Base-by-base conservation (phyloP, 1,140 invertebrate species). In the Plodia interpunctella region DNA sequence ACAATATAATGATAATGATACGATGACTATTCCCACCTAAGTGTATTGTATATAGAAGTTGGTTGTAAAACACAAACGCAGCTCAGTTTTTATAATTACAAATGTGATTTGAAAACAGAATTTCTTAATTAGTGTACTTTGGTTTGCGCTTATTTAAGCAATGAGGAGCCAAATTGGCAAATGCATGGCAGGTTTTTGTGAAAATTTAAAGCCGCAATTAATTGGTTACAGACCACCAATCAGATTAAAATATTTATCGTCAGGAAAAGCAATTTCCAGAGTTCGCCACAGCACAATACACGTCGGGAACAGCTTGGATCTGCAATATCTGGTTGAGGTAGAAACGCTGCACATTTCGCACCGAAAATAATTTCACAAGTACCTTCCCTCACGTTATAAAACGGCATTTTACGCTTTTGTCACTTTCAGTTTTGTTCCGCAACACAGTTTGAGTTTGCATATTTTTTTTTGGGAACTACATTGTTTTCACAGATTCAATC, bases 191-290 rank as follows among this genome's bases (percentile, higher is more conserved):
- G 15, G 66, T 66, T 61, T 66, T 70, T 38, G 54, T 63, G 63
- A 62, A 61, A 69, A 74, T 70, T 75, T 68, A 66, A 77, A 78
- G 60, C 77, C 74, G 66, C 77, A 77, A 75, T 81, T 83, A 78
- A 81, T 82, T 78, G 75, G 77, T 78, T 74, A 78, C 69, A 62
- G 68, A 70, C 73, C 74, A 76, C 77, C 75, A 77, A 81, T 78
- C 70, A 72, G 69, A 83, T 80, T 83, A 80, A 83, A 83, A 83
- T 83, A 76, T 83, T 83, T 79, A 79, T 77, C 65, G 73, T 78
- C 73, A 72, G 70, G 70, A 80, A 83, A 80, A 76, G 78, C 78
- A 83, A 83, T 83, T 83, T 79, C 67, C 74, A 70, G 71, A 72
- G 72, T 74, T 70, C 55, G 63, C 80, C 80, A 66, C 76, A 77